Base-by-base conservation (phyloP, 2,113 vertebrate genomes). In the Tapirus terrestris region DNA sequence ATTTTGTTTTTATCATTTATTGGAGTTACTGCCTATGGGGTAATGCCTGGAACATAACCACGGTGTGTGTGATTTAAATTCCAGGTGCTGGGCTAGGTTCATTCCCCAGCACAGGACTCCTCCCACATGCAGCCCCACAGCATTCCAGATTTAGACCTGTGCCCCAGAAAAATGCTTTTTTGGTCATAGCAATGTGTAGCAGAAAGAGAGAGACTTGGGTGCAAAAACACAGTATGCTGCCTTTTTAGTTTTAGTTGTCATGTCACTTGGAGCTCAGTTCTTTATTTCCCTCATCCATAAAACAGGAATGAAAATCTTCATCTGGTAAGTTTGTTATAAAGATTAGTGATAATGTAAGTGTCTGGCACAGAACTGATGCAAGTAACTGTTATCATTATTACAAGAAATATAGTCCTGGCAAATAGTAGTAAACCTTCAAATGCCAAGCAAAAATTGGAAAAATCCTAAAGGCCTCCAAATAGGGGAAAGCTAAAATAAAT, bases 401-500 rank as follows among this genome's bases (percentile, higher is more conserved):
- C 7, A 88, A 76, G 56, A 94, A 94, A 31, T n/a, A 36, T 1
- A 76, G 56, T 94, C 7, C 45, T 90, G 51, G 29, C 4, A 82
- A 61, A 88, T 43, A 60, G 17, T 61, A 45, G 61, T 60, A 83
- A 60, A 48, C 33, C 2, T 96, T 68, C 17, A 61, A 39, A 65
- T 70, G 51, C 29, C 33, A 94, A 89, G 36, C 43, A 58, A 84
- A 95, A 93, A 63, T 36, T 81, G 14, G 33, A 70, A 80, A 90
- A 93, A 51, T 31, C 6, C n/a, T 33, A 29, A 70, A 23, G 53
- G 17, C 1, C 12, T 72, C 18, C 39, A 17, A 51, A 36, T 61
- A 77, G 17, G 67, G 25, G 11, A 81, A 39, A 91, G 31, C 29
- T 91, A 61, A 96, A 84, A 68, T 89, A 84, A 94, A 43, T 92